Evolutionary conservation across 2,888 invertebrate genomes (phyloP).

Genomic region (Agonopterix alstromeriana): DNA sequence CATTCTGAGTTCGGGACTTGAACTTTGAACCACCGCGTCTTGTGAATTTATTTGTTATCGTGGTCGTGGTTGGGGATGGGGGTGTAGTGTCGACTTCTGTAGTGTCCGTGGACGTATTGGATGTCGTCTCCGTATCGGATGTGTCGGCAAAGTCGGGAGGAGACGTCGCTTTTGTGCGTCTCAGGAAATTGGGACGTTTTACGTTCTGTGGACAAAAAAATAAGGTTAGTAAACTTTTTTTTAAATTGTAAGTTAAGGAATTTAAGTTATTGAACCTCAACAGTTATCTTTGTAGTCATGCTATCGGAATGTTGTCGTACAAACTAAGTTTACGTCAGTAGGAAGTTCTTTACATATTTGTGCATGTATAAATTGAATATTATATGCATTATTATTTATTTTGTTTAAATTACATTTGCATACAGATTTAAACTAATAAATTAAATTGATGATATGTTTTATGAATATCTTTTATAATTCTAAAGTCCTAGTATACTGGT

Average conservation of each 20-base stretch:
- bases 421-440: too few species aligned
- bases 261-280: background rate
- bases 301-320: too few species aligned
- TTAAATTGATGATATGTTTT: too few species aligned
- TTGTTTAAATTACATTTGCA: too few species aligned
- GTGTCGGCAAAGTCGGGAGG: constrained; percentile 39
- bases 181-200: constrained; percentile 47
- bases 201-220: constrained; percentile 33
- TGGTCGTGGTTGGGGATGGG: constrained; percentile 14
- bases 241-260: background rate
- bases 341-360: too few species aligned
- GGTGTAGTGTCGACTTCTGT: constrained; percentile 14
- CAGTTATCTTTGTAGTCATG: too few species aligned
- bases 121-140: constrained; percentile 8
- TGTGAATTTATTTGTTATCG: constrained; percentile 41
- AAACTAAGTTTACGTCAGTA: too few species aligned
- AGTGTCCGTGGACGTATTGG: constrained; percentile 30
- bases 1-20: constrained; percentile 24
- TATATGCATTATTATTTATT: too few species aligned
- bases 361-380: too few species aligned
- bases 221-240: background rate
- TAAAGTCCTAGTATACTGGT: too few species aligned
- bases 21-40: constrained; percentile 34
- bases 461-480: too few species aligned
- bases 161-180: constrained; percentile 60